Conservation (phyloP, 2,113 vertebrate genomes). For the Takifugu bimaculatus region DNA sequence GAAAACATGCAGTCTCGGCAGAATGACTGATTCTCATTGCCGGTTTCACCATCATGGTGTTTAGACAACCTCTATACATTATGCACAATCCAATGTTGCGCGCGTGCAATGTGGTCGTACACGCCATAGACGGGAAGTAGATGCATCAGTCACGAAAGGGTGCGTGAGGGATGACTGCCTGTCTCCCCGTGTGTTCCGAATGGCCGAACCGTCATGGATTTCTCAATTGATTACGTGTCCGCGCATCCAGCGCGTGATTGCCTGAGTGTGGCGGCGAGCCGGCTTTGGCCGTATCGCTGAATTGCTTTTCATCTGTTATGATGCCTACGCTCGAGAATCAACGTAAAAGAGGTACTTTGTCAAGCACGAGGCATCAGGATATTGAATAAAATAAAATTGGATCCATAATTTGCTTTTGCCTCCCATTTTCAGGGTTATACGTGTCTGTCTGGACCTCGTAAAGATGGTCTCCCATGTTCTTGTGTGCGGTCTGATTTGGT, state of each 20-base stretch:
- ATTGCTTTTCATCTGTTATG: constrained; percentile 53
- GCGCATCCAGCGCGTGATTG: constrained; percentile 52
- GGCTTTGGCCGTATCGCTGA: constrained; percentile 48
- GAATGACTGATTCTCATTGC: constrained; percentile 65
- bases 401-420: constrained; percentile 26
- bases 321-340: constrained; percentile 41
- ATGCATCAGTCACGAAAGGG: constrained; percentile 63
- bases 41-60: constrained; percentile 61
- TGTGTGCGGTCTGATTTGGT: background rate
- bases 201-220: constrained; percentile 63
- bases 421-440: background rate
- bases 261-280: constrained; percentile 48
- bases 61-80: constrained; percentile 64
- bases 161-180: constrained; percentile 63
- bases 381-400: constrained; percentile 29
- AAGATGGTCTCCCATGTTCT: constrained; percentile 7
- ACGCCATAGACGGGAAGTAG: constrained; percentile 52
- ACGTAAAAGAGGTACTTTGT: constrained; percentile 39
- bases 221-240: constrained; percentile 65
- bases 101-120: constrained; percentile 51
- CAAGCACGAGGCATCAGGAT: constrained; percentile 33
- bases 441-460: constrained; percentile 8
- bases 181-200: constrained; percentile 55
- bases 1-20: constrained; percentile 31
- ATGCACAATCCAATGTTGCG: constrained; percentile 51